phyloP scores from a whole-genome alignment of 2,797 vertebrate species.

The Sebastes diaconus region DNA sequence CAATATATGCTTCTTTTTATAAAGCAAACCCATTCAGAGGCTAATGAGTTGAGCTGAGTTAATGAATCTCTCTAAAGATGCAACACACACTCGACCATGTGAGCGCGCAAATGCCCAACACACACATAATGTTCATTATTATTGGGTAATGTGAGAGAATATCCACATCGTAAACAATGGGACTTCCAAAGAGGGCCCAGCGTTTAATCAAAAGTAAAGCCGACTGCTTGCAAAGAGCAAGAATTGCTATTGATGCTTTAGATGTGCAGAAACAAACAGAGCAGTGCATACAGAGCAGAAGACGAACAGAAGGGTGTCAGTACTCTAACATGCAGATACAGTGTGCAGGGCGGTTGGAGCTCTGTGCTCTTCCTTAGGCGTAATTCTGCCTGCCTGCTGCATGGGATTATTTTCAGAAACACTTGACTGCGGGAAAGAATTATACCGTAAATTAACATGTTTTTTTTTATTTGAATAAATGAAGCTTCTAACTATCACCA shows the following conservation, averaged over 20 bases:
- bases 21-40: conserved; percentile 46
- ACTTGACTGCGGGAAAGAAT: conserved; percentile 38
- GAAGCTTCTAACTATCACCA: conserved; percentile 6
- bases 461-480: conserved; percentile 15
- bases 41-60: conserved; percentile 55
- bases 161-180: background rate
- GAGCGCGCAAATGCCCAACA: background rate
- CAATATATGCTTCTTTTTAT: conserved; percentile 43
- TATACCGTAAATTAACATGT: conserved; percentile 7
- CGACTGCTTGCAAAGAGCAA: background rate
- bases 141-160: background rate
- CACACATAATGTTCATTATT: background rate
- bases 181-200: background rate
- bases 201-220: background rate
- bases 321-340: conserved; percentile 48
- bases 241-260: background rate
- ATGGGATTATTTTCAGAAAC: conserved; percentile 50
- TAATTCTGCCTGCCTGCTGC: conserved; percentile 30
- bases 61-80: conserved; percentile 43
- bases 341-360: background rate
- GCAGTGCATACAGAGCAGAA: background rate
- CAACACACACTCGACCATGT: background rate
- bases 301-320: conserved; percentile 28
- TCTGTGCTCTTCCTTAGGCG: conserved; percentile 36
- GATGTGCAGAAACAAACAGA: conserved; percentile 25